Percentiles rank a stretch among this genome's conserved stretches.
Evolutionary conservation across 2,113 vertebrate species (phyloP).

Genomic region (Oryzias woworae): DNA sequence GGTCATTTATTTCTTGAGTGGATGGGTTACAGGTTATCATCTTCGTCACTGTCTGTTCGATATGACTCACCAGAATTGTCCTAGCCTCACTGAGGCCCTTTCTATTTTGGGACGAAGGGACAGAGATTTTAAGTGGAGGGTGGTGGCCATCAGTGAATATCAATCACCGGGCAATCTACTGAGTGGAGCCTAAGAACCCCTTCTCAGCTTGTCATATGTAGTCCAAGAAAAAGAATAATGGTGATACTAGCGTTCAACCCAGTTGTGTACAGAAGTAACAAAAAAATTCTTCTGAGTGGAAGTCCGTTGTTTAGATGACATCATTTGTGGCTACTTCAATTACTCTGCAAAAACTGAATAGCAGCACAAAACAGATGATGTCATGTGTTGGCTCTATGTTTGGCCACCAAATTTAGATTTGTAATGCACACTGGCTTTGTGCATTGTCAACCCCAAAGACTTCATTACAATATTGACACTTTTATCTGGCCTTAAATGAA

Average conservation of each 20-base stretch:
- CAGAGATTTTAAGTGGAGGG: constrained; percentile 14
- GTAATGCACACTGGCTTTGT: constrained; percentile 58
- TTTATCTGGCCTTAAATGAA: constrained; percentile 14
- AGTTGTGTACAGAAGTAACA: constrained; percentile 54
- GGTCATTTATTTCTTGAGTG: constrained; percentile 69
- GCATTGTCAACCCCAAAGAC: constrained; percentile 54
- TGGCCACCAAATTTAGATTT: constrained; percentile 56
- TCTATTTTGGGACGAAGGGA: background rate
- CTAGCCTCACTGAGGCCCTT: constrained; percentile 52
- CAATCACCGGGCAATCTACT: constrained; percentile 70
- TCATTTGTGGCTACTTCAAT: constrained; percentile 65
- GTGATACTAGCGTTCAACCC: constrained; percentile 40
- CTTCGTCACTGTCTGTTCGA: constrained; percentile 51
- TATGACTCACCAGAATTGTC: constrained; percentile 72
- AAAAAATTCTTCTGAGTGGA: constrained; percentile 64
- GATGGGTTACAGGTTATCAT: constrained; percentile 57
- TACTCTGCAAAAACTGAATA: constrained; percentile 67
- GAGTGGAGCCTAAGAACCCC: constrained; percentile 46
- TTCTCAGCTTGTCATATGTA: constrained; percentile 48
- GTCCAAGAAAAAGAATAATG: constrained; percentile 70
- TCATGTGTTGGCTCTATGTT: constrained; percentile 60
- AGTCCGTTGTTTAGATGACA: constrained; percentile 71
- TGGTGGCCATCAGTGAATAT: constrained; percentile 56
- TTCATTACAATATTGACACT: constrained; percentile 51
- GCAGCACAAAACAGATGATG: constrained; percentile 58